phyloP scores from a whole-genome alignment of 1,140 invertebrate genomes.

The Penaeus vannamei region DNA sequence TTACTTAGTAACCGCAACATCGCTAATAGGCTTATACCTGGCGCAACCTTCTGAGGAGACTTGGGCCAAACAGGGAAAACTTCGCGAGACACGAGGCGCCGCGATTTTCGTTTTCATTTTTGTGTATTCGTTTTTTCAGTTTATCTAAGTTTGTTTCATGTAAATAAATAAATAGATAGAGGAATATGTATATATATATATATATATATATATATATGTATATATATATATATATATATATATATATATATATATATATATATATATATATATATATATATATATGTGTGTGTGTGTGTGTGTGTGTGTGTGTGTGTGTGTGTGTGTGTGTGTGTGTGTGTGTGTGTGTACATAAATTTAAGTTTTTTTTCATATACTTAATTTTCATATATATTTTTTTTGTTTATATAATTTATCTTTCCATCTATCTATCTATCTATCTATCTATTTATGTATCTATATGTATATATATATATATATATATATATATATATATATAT shows the following conservation, averaged over 20 bases:
- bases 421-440: too few species aligned
- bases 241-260: conserved; percentile 7
- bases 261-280: conserved; percentile 2
- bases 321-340: neutral
- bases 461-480: too few species aligned
- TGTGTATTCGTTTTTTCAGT: too few species aligned
- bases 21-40: too few species aligned
- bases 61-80: too few species aligned
- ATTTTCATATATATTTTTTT: neutral
- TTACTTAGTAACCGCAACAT: too few species aligned
- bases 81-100: too few species aligned
- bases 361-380: neutral
- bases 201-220: conserved; percentile 13
- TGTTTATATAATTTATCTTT: neutral
- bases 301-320: conserved; percentile 16
- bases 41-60: too few species aligned
- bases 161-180: conserved; percentile 6
- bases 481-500: too few species aligned
- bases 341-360: neutral
- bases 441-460: too few species aligned
- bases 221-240: conserved; percentile 13
- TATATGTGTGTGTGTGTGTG: neutral
- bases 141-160: neutral
- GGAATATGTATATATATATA: conserved; percentile 21
- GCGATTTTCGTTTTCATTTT: too few species aligned